A percentile compares a stretch with the other conserved stretches of the same genome.
Conservation (phyloP, 37 sponge, comb jelly and placozoan species). For the Mnemiopsis leidyi region DNA sequence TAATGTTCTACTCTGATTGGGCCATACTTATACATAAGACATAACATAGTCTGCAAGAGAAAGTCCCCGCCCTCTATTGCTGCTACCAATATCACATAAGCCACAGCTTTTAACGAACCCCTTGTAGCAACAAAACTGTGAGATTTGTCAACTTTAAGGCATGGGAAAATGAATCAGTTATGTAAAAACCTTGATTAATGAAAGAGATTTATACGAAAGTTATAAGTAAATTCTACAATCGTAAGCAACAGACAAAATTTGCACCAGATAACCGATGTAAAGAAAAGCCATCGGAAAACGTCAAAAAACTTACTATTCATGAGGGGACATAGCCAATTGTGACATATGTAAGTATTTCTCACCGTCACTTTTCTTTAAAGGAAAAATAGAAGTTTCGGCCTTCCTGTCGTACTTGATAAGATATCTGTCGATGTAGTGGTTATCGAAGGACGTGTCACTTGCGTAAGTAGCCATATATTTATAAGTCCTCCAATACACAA, state of each 20-base stretch:
- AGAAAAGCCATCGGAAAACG: background rate
- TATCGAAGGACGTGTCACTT: constrained; percentile 47
- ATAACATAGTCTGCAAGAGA: background rate
- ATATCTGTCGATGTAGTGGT: background rate
- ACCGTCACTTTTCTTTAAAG: background rate
- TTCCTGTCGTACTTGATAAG: background rate
- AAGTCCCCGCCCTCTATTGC: background rate
- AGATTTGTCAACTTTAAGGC: no score
- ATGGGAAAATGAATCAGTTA: no score
- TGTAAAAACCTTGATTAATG: no score
- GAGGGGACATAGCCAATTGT: background rate
- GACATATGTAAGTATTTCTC: background rate
- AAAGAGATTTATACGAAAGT: no score
- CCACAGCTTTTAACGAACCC: constrained; percentile 10
- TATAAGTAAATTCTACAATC: no score
- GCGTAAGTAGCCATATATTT: background rate
- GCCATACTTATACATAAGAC: background rate
- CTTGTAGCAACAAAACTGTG: constrained; percentile 6
- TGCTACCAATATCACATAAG: background rate
- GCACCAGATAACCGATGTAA: no score
- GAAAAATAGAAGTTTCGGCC: constrained; percentile 25
- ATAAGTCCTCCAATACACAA: constrained; percentile 19
- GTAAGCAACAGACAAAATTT: no score
- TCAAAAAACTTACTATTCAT: constrained; percentile 1
- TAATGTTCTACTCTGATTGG: constrained; percentile 13